Percentiles rank a stretch among this genome's conserved stretches.
Conservation (phyloP, 2,113 vertebrate genomes). For the Thamnaconus septentrionalis region DNA sequence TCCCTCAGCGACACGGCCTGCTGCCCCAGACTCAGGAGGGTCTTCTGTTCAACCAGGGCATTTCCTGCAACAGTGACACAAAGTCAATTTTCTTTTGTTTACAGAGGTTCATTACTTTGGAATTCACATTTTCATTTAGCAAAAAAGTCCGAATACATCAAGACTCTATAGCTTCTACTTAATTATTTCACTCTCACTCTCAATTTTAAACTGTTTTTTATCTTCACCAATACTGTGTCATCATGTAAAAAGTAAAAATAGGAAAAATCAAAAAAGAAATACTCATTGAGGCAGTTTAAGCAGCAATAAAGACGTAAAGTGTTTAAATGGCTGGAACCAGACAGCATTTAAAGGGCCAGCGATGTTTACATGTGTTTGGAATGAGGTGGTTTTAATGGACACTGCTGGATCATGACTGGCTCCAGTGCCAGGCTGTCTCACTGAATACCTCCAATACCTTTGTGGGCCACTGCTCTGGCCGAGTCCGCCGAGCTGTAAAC, state of each 20-base stretch:
- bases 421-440: neutral
- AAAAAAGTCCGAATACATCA: no score
- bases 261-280: no score
- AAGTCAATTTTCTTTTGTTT: neutral
- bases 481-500: conserved; percentile 52
- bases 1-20: conserved; percentile 77
- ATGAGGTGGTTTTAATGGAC: neutral
- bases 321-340: neutral
- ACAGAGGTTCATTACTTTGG: neutral
- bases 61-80: conserved; percentile 44
- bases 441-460: conserved; percentile 37
- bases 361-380: neutral
- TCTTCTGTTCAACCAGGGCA: conserved; percentile 61
- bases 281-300: neutral
- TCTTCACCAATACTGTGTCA: no score
- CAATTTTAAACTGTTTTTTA: no score
- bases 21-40: conserved; percentile 75
- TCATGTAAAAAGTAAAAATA: no score
- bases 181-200: no score
- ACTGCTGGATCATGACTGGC: no score
- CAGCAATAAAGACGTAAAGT: conserved; percentile 12
- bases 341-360: neutral
- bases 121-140: no score
- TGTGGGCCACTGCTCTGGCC: conserved; percentile 40
- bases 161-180: no score